A percentile compares a stretch with the other conserved stretches of the same genome.
Evolutionary conservation across 2,113 vertebrate species (phyloP).

Genomic region (Muntiacus reevesi): DNA sequence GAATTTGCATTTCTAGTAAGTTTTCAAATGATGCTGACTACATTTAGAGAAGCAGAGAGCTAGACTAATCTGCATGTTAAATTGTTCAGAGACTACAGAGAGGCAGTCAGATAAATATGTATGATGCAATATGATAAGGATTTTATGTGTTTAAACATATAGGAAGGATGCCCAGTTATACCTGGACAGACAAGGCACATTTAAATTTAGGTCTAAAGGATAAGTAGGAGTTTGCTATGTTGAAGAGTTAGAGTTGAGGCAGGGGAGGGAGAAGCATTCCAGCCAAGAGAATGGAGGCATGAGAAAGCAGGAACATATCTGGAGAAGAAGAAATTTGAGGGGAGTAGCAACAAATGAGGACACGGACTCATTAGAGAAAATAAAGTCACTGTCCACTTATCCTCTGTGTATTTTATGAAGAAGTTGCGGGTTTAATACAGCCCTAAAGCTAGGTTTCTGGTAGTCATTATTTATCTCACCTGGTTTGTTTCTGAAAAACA

Average conservation of each 20-base stretch:
- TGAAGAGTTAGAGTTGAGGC: neutral
- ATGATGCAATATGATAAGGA: neutral
- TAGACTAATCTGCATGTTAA: neutral
- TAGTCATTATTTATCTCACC: neutral
- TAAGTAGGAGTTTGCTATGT: neutral
- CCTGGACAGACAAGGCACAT: neutral
- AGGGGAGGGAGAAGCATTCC: neutral
- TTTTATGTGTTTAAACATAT: neutral
- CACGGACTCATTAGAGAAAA: neutral
- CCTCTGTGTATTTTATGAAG: neutral
- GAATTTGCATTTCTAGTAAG: neutral
- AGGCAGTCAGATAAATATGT: neutral
- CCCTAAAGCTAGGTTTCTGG: neutral
- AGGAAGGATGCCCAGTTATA: neutral
- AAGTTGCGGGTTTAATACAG: neutral
- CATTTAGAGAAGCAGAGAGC: neutral
- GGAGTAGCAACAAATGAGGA: neutral
- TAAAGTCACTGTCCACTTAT: neutral
- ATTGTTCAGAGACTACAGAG: neutral
- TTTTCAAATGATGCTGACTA: neutral
- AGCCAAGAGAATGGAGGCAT: neutral
- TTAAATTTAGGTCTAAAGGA: neutral
- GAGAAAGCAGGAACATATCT: neutral
- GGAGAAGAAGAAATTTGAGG: neutral
- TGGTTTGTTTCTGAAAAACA: neutral